Conservation (phyloP, 2,113 vertebrate species). For the Nothobranchius furzeri region DNA sequence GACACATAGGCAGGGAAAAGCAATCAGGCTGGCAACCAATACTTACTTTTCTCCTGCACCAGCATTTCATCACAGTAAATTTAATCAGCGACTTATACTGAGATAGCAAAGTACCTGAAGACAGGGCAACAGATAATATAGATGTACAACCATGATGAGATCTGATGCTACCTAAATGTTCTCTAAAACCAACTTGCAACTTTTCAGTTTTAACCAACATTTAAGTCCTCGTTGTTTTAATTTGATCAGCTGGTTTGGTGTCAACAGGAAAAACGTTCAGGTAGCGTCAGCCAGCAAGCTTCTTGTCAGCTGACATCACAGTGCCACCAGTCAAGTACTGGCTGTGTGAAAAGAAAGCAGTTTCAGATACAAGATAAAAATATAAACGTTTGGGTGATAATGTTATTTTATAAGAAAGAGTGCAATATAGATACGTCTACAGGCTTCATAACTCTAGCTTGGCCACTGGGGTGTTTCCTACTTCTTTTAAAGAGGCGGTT, state of each 20-base stretch:
- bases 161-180: constrained; percentile 17
- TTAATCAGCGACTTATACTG: constrained; percentile 64
- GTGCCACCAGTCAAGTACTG: no score
- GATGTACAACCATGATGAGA: constrained; percentile 44
- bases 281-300: not conserved
- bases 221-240: not conserved
- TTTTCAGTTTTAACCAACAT: not conserved
- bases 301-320: no score
- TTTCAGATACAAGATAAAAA: no score
- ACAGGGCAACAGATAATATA: constrained; percentile 29
- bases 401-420: no score
- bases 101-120: constrained; percentile 48
- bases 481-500: no score
- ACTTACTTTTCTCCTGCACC: constrained; percentile 53
- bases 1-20: constrained; percentile 48
- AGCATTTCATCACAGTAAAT: constrained; percentile 62
- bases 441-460: no score
- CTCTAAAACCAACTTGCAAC: not conserved
- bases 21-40: constrained; percentile 60
- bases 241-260: not conserved
- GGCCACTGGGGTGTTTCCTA: no score
- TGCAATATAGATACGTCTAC: no score
- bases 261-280: not conserved
- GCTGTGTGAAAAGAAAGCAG: no score
- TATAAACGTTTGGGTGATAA: no score